phyloP scores from a whole-genome alignment of 2,888 invertebrate species.

The Cabera pusaria region DNA sequence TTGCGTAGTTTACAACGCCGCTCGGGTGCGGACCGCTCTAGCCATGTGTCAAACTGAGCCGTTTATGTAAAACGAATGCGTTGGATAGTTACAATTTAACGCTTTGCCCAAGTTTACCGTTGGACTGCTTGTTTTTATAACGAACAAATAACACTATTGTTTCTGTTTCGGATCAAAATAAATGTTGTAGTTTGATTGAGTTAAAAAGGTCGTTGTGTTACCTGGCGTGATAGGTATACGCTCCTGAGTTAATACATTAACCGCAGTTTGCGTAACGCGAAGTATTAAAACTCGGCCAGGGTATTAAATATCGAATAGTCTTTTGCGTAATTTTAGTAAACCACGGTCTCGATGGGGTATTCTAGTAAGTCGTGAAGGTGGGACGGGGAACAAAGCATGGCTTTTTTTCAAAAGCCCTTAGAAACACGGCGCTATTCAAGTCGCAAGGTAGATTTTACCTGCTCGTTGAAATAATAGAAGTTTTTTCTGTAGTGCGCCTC shows the following conservation, averaged over 20 bases:
- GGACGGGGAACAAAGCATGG: constrained; percentile 40
- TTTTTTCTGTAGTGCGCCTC: constrained; percentile 46
- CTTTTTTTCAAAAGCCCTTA: constrained; percentile 47
- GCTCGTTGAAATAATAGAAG: constrained; percentile 57
- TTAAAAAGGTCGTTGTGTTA: constrained; percentile 33
- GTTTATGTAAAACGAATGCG: constrained; percentile 47
- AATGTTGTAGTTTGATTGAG: constrained; percentile 37
- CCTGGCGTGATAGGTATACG: too few species aligned
- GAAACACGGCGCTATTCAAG: constrained; percentile 46
- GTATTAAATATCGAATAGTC: constrained; percentile 3
- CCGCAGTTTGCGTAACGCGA: constrained; percentile 16
- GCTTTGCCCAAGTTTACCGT: constrained; percentile 46
- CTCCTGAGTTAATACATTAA: too few species aligned
- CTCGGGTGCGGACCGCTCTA: constrained; percentile 34
- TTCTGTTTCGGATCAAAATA: constrained; percentile 42
- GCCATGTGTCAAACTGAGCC: constrained; percentile 38
- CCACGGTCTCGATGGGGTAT: constrained; percentile 6
- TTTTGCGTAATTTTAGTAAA: constrained; percentile 18
- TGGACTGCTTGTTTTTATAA: constrained; percentile 50
- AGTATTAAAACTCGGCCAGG: constrained; percentile 10
- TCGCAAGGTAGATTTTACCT: constrained; percentile 67
- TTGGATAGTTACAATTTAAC: constrained; percentile 33
- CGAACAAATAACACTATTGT: constrained; percentile 47
- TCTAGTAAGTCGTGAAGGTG: constrained; percentile 10
- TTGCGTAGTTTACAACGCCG: constrained; percentile 56